A percentile compares a stretch with the other conserved stretches of the same genome.
Conservation (phyloP, 2,797 vertebrate species). For the Scolopax rusticola region DNA sequence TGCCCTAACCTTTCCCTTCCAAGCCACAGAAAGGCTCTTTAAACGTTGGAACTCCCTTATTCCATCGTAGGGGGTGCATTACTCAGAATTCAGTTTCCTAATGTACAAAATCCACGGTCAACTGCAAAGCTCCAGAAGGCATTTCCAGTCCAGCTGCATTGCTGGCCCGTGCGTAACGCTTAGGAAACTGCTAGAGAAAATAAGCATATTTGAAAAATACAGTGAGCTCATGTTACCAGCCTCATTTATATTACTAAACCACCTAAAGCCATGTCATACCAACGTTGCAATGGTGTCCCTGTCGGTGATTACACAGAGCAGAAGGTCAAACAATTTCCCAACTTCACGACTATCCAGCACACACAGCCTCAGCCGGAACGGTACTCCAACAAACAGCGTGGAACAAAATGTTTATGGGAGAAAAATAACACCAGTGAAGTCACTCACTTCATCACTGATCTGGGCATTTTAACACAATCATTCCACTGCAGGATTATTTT, state of each 20-base stretch:
- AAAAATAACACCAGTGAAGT: background rate
- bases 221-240: constrained; percentile 25
- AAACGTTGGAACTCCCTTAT: background rate
- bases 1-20: background rate
- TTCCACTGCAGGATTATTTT: background rate
- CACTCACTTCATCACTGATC: background rate
- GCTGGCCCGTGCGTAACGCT: background rate
- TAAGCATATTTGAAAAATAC: background rate
- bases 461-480: background rate
- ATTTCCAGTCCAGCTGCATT: constrained; percentile 43
- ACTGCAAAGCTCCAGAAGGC: constrained; percentile 30
- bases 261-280: constrained; percentile 21
- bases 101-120: background rate
- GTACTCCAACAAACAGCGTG: background rate
- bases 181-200: constrained; percentile 38
- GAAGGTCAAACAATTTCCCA: constrained; percentile 28
- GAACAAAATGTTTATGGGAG: background rate
- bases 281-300: background rate
- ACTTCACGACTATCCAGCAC: background rate
- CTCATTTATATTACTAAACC: background rate
- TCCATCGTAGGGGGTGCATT: accelerated
- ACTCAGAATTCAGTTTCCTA: background rate
- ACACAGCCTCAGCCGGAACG: background rate
- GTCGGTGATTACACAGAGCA: background rate
- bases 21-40: background rate